phyloP scores from a whole-genome alignment of 2,113 vertebrate genomes.

The Cygnus buccinator region DNA sequence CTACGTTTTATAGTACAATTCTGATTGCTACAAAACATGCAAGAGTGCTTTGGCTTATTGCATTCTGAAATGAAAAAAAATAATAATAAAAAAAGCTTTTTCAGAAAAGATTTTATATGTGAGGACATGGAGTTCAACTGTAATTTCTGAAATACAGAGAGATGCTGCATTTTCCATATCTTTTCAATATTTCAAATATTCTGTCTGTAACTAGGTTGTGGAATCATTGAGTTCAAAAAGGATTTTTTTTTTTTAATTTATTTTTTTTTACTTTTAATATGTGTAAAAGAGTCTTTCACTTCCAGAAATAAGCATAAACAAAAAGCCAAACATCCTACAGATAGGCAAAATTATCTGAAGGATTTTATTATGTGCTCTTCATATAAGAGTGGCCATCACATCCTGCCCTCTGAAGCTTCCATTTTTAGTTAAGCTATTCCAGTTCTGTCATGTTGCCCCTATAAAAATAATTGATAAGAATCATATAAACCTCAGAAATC shows the following conservation, averaged over 20 bases:
- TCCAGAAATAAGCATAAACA: background rate
- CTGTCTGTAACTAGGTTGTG: background rate
- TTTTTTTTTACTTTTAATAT: background rate
- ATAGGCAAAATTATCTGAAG: background rate
- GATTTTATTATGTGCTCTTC: background rate
- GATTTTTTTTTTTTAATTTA: background rate
- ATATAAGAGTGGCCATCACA: background rate
- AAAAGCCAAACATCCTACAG: background rate
- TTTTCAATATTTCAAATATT: background rate
- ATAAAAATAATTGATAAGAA: background rate
- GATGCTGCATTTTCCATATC: background rate
- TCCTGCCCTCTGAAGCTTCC: background rate
- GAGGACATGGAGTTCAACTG: background rate
- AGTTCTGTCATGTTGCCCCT: background rate
- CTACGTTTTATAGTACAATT: conserved; percentile 47
- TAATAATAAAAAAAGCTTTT: conserved; percentile 30
- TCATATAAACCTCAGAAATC: background rate
- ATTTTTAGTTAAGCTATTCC: background rate
- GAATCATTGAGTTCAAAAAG: background rate
- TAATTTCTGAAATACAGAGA: background rate
- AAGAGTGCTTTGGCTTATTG: conserved; percentile 51
- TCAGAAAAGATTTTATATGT: conserved; percentile 59
- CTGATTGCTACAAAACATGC: conserved; percentile 19
- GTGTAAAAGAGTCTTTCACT: background rate
- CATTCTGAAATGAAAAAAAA: conserved; percentile 50